Base-by-base conservation (phyloP, 2,797 vertebrate species). In the Lacerta viridis region DNA sequence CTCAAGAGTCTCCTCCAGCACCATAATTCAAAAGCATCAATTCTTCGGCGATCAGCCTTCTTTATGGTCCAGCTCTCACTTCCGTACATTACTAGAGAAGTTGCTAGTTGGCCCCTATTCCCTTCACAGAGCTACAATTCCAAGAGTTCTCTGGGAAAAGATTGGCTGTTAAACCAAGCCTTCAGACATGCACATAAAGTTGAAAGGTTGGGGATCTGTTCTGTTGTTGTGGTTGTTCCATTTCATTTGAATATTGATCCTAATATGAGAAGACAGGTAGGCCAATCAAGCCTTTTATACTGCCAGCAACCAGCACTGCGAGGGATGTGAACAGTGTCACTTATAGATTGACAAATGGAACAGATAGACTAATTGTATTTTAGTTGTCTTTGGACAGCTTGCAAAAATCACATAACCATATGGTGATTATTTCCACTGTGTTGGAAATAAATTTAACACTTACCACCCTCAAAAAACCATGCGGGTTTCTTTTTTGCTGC, bases 381-480 rank as follows among this genome's bases (percentile, higher is more conserved):
- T 96, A 93, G 95, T 39, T 74, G 4, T 95, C 94, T 95, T 95
- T 81, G 96, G 93, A 96, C 98, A 98, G 97, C 98, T 98, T 97
- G 98, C 95, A 95, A 84, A 96, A 84, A 96, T 94, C 95, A 94
- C 95, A 94, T 93, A 95, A 93, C 97, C 97, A 98, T 98, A 97
- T 97, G 97, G 97, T 95, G 95, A 90, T 92, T 90, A 96, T 94
- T 96, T 94, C 95, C 93, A 95, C 84, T 90, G 94, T 84, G 74
- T 89, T 92, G 91, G 86, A 90, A 93, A 90, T 94, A 93, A 91
- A 94, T 94, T 71, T 93, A 94, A 94, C 92, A 91, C 93, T 94
- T n/a, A 36, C 66, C 64, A 33, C 50, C 50, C 9, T 55, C 76
- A 43, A 78, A 66, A 46, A 86, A 66, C 18, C 13, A 43, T 11